phyloP scores from a whole-genome alignment of 2,888 invertebrate genomes.

The Nephrotoma flavescens region DNA sequence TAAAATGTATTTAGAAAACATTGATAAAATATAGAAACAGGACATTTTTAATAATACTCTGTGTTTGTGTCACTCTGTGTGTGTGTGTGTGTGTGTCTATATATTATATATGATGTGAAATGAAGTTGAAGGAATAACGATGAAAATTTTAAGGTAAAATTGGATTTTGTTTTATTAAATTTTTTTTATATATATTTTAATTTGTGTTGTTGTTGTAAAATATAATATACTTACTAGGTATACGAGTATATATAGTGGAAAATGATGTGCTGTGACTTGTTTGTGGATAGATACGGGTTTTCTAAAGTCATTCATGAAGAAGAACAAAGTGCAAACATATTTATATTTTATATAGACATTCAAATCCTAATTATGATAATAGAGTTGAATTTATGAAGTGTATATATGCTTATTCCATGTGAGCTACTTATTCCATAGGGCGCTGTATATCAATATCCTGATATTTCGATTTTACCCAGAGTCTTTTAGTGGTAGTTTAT shows the following conservation, averaged over 20 bases:
- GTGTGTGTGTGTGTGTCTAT: neutral
- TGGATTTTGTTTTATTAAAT: neutral
- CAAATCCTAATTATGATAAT: neutral
- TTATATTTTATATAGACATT: neutral
- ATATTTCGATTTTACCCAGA: too few species aligned
- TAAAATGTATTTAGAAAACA: neutral
- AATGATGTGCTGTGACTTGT: neutral
- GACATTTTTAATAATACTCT: neutral
- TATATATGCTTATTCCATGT: too few species aligned
- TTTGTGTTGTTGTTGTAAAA: neutral
- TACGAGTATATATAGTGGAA: neutral
- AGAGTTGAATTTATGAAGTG: too few species aligned
- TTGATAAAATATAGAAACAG: neutral
- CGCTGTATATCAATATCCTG: too few species aligned
- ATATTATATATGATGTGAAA: neutral
- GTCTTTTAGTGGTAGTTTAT: too few species aligned
- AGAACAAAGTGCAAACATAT: neutral
- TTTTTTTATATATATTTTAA: neutral
- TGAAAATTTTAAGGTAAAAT: neutral
- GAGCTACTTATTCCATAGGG: too few species aligned
- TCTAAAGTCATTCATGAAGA: neutral
- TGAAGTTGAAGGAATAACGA: slow-evolving; percentile 4
- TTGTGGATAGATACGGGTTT: neutral
- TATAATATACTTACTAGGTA: neutral
- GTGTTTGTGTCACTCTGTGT: neutral